Percentiles rank a stretch among this genome's conserved stretches.
phyloP scores from a whole-genome alignment of 2,888 invertebrate species.

The Parnassius apollo region DNA sequence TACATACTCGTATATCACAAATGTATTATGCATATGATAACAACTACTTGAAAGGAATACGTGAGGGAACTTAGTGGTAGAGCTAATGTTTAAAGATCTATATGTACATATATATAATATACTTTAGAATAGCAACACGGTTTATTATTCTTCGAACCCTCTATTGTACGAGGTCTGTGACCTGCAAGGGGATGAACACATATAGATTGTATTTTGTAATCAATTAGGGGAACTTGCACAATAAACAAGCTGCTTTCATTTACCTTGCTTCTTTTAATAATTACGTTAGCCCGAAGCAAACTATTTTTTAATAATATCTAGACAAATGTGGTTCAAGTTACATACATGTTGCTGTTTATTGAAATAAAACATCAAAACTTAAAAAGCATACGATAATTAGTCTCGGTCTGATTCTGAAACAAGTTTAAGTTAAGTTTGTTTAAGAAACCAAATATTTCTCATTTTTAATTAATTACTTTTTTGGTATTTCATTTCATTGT shows the following conservation, averaged over 20 bases:
- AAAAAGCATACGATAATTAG: too few relatives aligned
- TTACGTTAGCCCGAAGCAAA: conserved; percentile 24
- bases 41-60: background rate
- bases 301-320: background rate
- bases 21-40: conserved; percentile 17
- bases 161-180: conserved; percentile 20
- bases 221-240: conserved; percentile 27
- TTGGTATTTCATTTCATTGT: too few relatives aligned
- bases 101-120: conserved; percentile 10
- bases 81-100: conserved; percentile 12
- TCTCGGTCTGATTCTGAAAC: too few relatives aligned
- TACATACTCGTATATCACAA: background rate
- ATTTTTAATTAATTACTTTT: too few relatives aligned
- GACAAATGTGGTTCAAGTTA: background rate
- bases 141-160: conserved; percentile 24
- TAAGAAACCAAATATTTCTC: too few relatives aligned
- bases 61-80: conserved; percentile 7
- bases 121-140: background rate
- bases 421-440: too few relatives aligned
- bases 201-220: conserved; percentile 27
- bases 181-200: conserved; percentile 21
- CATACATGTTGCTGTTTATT: background rate
- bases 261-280: conserved; percentile 20
- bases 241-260: conserved; percentile 23
- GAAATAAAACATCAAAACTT: too few relatives aligned